Evolutionary conservation across 2,113 vertebrate genomes (phyloP).

Genomic region (Balaeniceps rex): DNA sequence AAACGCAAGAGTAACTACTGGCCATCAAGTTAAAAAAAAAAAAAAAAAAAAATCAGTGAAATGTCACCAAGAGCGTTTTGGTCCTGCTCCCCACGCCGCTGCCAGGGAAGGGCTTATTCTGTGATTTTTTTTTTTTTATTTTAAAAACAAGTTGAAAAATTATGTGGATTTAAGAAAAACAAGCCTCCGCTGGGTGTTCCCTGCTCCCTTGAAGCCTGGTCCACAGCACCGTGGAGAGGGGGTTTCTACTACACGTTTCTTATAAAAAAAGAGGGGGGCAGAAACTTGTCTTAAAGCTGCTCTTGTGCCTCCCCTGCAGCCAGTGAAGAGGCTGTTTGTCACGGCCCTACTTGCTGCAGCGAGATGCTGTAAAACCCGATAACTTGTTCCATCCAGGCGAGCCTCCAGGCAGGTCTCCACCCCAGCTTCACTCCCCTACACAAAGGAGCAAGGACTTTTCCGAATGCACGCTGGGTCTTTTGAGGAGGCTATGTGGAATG

Average conservation of each 20-base stretch:
- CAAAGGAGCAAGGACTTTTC: neutral
- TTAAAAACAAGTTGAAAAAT: neutral
- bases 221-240: neutral
- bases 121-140: neutral
- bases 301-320: neutral
- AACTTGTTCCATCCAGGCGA: neutral
- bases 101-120: neutral
- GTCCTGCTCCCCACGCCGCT: neutral
- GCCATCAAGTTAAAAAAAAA: neutral
- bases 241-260: neutral
- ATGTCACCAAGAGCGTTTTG: neutral
- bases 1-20: neutral
- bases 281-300: neutral
- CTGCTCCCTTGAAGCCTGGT: neutral
- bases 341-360: accelerated
- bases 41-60: neutral
- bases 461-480: neutral
- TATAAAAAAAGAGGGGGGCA: neutral
- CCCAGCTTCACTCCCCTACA: neutral
- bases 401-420: neutral
- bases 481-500: neutral
- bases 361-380: neutral
- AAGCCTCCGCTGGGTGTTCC: accelerated
- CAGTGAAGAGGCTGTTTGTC: neutral
- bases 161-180: neutral